Evolutionary conservation across 2,797 vertebrate species (phyloP).

Genomic region (Carapus acus): DNA sequence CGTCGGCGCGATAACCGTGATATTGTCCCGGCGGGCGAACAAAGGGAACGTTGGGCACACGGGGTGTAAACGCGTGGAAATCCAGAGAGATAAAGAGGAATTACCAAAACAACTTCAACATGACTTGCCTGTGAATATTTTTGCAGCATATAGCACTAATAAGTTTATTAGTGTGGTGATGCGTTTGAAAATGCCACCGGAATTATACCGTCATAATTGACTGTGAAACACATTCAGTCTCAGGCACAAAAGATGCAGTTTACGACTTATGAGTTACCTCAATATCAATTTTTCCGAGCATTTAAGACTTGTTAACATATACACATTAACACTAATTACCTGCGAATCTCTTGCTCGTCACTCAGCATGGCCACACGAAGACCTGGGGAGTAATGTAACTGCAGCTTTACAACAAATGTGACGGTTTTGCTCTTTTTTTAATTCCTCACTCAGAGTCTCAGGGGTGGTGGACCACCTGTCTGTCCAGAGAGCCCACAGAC

Average conservation of each 20-base stretch:
- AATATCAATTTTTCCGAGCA: too few relatives aligned
- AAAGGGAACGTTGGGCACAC: conserved; percentile 43
- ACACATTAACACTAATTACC: too few relatives aligned
- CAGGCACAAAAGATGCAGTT: too few relatives aligned
- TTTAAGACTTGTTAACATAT: too few relatives aligned
- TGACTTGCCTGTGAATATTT: neutral
- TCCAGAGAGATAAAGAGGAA: too few relatives aligned
- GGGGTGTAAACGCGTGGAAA: neutral
- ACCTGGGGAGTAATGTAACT: too few relatives aligned
- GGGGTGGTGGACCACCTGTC: conserved; percentile 87
- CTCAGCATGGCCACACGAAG: too few relatives aligned
- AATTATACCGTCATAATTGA: neutral
- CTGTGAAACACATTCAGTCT: too few relatives aligned
- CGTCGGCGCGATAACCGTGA: neutral
- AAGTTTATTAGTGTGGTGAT: neutral
- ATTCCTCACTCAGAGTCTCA: conserved; percentile 82
- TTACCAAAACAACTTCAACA: fast-evolving
- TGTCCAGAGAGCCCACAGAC: conserved; percentile 84
- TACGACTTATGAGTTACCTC: too few relatives aligned
- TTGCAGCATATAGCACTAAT: neutral
- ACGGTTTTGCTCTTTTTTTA: conserved; percentile 6
- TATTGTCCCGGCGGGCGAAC: conserved; percentile 40
- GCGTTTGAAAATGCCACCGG: neutral
- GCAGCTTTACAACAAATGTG: too few relatives aligned
- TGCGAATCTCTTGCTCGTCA: too few relatives aligned